Evolutionary conservation across 1,140 invertebrate genomes (phyloP).

Genomic region (Camponotus vicinus): DNA sequence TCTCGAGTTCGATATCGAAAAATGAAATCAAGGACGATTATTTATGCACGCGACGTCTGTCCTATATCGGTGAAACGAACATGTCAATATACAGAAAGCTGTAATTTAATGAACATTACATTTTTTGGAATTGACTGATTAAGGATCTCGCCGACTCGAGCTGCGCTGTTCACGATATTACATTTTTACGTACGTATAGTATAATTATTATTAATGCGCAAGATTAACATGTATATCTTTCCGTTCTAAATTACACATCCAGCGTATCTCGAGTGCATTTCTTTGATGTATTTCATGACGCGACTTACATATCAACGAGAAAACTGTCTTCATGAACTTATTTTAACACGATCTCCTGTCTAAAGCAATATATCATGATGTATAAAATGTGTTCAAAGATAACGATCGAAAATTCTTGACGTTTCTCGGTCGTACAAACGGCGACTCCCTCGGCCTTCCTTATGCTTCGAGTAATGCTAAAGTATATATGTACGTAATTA

Average conservation of each 20-base stretch:
- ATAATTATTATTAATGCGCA: conserved; percentile 42
- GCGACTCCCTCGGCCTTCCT: not conserved
- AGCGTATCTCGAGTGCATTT: not conserved
- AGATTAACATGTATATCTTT: conserved; percentile 8
- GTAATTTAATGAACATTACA: conserved; percentile 14
- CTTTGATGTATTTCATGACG: not conserved
- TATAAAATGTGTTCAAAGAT: conserved; percentile 39
- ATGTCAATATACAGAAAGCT: conserved; percentile 45
- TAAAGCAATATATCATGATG: conserved; percentile 35
- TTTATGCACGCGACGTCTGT: conserved; percentile 59
- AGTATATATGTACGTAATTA: conserved; percentile 51
- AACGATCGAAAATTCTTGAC: conserved; percentile 35
- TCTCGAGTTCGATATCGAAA: conserved; percentile 30
- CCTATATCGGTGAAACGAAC: conserved; percentile 6
- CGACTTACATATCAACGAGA: not conserved
- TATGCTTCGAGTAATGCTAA: not conserved
- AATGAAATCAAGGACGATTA: conserved; percentile 57
- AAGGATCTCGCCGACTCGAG: conserved; percentile 24
- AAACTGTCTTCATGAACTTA: not conserved
- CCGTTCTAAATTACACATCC: not conserved
- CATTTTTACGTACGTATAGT: not conserved
- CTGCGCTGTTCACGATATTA: conserved; percentile 1
- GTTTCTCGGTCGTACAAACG: conserved; percentile 47
- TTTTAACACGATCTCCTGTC: conserved; percentile 19
- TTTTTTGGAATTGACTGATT: conserved; percentile 24